A percentile compares a stretch with the other conserved stretches of the same genome.
These are phyloP conservation scores for Gallinago paraguaiae DNA, from an alignment of 2,113 vertebrate species.

Conservation along the genomic window DNA sequence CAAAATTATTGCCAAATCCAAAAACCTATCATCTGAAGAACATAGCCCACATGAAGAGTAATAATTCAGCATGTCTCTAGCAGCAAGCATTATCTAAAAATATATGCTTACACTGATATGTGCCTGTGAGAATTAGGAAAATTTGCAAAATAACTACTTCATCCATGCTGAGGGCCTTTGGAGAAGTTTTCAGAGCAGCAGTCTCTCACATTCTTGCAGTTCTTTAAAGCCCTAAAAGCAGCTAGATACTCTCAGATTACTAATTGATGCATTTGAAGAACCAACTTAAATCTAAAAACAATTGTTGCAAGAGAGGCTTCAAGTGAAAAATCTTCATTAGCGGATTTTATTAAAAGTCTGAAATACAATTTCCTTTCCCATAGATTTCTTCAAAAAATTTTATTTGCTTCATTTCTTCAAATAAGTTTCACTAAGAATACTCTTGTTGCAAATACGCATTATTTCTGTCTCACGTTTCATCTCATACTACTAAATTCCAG, in stretches of 20 bases:
- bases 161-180: not conserved
- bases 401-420: not conserved
- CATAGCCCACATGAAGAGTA: not conserved
- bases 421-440: not conserved
- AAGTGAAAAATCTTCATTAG: not conserved
- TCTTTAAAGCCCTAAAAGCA: not conserved
- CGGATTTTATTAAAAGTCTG: not conserved
- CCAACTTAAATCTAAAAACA: not conserved
- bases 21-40: not conserved
- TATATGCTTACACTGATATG: not conserved
- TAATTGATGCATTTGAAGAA: not conserved
- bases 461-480: not conserved
- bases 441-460: not conserved
- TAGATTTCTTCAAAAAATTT: not conserved
- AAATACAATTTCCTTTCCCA: not conserved
- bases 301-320: not conserved
- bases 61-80: not conserved
- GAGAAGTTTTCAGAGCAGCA: not conserved
- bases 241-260: not conserved
- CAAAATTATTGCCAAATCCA: constrained; percentile 16
- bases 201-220: not conserved
- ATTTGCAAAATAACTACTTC: not conserved
- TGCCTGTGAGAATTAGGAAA: not conserved
- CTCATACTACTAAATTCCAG: not conserved
- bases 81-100: not conserved